Evolutionary conservation across 2,888 invertebrate species (phyloP), one percentile per base, ranked within the genome.

Genomic region (Tethea ocularis): DNA sequence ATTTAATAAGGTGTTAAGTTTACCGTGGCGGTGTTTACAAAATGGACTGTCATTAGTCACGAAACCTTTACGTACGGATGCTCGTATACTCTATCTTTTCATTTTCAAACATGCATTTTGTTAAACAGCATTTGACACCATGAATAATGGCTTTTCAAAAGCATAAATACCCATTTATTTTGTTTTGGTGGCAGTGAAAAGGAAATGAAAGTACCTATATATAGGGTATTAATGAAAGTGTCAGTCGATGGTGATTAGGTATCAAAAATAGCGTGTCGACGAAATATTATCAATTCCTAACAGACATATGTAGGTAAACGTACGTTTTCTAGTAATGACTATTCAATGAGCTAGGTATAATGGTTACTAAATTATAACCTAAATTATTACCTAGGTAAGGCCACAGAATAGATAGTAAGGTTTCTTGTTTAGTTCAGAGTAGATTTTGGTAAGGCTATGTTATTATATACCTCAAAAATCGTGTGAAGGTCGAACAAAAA

Each of bases 1-100:
- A 69, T 81, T 89, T 90, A 89, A 91, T 88, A 88, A 88, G 87
- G 90, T 91, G 89, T 89, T 88, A 87, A 89, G 84, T 87, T 87
- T 83, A 79, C 83, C 81, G 79, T 79, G 64, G 75, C 78, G 78
- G 80, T 83, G 83, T 82, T 85, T 83, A 78, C 81, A 71, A 83
- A 89, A 86, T 84, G 79, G 80, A 81, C 75, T 77, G 71, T 71
- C 77, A 83, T 87, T 88, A 80, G 83, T 88, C 87, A 88, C 86
- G 86, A 70, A 69, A 70, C 74, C 70, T 69, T 71, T 62, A 60
- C 62, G 54, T 33, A 24, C 33, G 36, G 15, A 54, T 54, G 33
- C 22, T 54, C 36, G 20, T 54, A 13, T 54, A 33, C 33, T 13
- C 54, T 26, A 29, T 53, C 52, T 53, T 17, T 53, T 17, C 52